Evolutionary conservation across 2,113 vertebrate genomes (phyloP), one percentile per base, ranked within the genome.

Genomic region (Corythaixoides concolor): DNA sequence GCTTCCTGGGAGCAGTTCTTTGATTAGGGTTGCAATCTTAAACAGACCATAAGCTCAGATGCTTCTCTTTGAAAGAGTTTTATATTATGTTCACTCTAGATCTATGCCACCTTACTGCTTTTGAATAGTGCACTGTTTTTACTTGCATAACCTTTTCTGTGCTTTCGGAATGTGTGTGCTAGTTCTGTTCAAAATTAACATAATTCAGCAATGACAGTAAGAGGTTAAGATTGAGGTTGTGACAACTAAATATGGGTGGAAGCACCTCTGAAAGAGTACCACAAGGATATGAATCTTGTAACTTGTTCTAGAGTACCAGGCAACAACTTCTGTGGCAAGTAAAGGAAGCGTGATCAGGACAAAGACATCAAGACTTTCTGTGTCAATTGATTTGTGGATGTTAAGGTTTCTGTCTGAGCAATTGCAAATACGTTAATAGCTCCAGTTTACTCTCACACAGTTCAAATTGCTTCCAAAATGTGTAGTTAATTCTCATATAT

Each of bases 391-490:
- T 72, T 69, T 81, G 28, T 69, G n/a, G 21, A 41, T 17, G 12
- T 85, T 41, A 64, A 76, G 27, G 13, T 28, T 85, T 93, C 56
- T 2, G 7, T 52, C 26, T 70, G n/a, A 83, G 33, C 24, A 62
- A 85, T 3, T 74, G 26, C 43, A 89, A 86, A 43, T 26, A 18
- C 10, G 8, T 39, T 74, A 68, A 56, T 55, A 78, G 47, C 9
- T 18, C 23, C 63, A 76, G 63, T 63, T 92, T 74, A 55, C 74
- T 90, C 56, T 87, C 56, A 64, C 33, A 41, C 11, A 11, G 47
- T 75, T 92, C 52, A 67, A 79, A 59, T 77, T 76, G 47, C 73
- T 47, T 90, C 49, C 55, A 90, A 90, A 95, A 68, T 64, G 37
- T 80, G 15, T 35, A 80, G 78, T 18, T 93, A 85, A 73, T 92